Percentiles rank a stretch among this genome's conserved stretches.
Conservation (phyloP, 2,113 vertebrate genomes). For the Crypturellus undulatus region DNA sequence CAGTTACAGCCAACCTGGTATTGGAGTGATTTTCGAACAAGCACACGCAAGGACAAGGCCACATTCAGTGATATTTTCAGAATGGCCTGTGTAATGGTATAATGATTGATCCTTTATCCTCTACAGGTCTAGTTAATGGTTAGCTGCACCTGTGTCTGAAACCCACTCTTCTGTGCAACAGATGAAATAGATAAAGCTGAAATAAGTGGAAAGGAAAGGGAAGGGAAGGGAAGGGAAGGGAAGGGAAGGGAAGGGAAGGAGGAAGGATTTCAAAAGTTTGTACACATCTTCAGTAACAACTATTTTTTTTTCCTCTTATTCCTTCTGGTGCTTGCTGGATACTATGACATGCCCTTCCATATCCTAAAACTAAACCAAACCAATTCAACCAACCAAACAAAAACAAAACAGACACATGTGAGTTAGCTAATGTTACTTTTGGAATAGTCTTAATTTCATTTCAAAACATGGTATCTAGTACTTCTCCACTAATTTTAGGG, state of each 20-base stretch:
- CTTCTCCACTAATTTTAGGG: not conserved
- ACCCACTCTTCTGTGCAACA: not conserved
- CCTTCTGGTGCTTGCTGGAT: not conserved
- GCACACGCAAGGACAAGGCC: not conserved
- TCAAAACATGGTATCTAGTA: not conserved
- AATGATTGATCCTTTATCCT: not conserved
- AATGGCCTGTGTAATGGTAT: not conserved
- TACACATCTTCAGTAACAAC: not conserved
- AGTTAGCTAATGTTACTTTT: not conserved
- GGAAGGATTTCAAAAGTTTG: not conserved
- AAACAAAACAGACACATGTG: not conserved
- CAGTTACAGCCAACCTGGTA: not conserved
- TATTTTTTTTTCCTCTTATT: not conserved
- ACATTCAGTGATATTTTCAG: accelerated
- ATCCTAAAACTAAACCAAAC: not conserved
- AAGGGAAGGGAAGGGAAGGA: not conserved
- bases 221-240: too few species aligned
- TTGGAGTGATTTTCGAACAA: not conserved
- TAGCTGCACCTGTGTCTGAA: not conserved
- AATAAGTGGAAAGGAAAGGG: too few species aligned
- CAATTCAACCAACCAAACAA: too few species aligned
- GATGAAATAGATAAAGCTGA: not conserved
- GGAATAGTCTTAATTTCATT: not conserved
- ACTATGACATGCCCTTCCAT: not conserved
- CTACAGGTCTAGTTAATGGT: not conserved